A percentile compares a stretch with the other conserved stretches of the same genome.
These are phyloP conservation scores for Anoura caudifer DNA, from an alignment of 2,113 vertebrate species.

Conservation along the genomic window DNA sequence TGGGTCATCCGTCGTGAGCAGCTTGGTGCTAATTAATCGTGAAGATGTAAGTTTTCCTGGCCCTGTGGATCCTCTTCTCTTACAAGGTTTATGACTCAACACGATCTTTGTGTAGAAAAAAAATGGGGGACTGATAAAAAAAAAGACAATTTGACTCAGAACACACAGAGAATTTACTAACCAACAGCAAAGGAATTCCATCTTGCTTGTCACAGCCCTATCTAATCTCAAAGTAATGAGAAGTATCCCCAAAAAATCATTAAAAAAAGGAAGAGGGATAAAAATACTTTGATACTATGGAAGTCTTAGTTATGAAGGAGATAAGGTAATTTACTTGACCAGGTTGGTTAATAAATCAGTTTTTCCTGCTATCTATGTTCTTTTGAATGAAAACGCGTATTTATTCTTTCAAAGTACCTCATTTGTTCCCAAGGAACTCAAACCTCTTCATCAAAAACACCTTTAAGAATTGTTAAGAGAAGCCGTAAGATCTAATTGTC, in stretches of 20 bases:
- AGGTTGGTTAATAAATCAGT: background rate
- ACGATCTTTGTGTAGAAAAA: background rate
- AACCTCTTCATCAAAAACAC: background rate
- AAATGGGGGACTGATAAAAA: background rate
- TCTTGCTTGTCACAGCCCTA: background rate
- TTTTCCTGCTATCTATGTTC: background rate
- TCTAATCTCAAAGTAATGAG: background rate
- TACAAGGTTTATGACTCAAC: conserved; percentile 10
- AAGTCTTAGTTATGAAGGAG: background rate
- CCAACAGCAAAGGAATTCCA: background rate
- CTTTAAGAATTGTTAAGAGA: background rate
- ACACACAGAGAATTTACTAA: background rate
- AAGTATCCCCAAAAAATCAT: background rate
- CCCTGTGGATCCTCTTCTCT: background rate
- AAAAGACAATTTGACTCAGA: background rate
- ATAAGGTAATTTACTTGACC: background rate
- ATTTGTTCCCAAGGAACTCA: background rate
- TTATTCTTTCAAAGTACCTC: background rate
- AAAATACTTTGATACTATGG: background rate
- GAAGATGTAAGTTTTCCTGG: background rate
- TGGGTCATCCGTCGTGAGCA: background rate
- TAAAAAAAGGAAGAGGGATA: background rate
- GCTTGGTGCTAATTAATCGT: background rate
- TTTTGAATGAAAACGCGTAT: background rate
- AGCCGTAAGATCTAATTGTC: background rate